Evolutionary conservation across 2,113 vertebrate species (phyloP), one percentile per base, ranked within the genome.

Genomic region (Astatotilapia flaviijosephi): DNA sequence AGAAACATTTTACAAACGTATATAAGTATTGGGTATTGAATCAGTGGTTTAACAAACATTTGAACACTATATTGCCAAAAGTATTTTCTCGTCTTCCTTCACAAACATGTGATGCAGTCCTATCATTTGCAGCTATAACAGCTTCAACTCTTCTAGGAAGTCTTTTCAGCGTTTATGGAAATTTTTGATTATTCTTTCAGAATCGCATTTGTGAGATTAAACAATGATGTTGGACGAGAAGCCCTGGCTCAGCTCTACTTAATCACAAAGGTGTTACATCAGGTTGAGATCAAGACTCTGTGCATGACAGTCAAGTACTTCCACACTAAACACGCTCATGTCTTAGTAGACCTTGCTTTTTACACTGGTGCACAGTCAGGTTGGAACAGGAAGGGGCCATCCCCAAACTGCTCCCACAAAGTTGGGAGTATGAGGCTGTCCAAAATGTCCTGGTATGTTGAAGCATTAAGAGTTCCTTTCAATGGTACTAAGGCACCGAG

Each of bases 381-480:
- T 37, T 65, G 31, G 19, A 37, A 65, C 60, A 65, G 31, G 10
- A n/a, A 65, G 33, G 60, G 6, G 4, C 17, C 60, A 65, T 5
- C 60, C 60, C 31, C 17, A 65, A 65, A 65, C 60, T 7, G 17
- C 1, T 37, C 60, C 10, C 31, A 65, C 31, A 65, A 65, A n/a
- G 31, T 65, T 65, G 31, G 10, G 60, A 65, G 60, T 37, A 37
- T 65, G 17, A 37, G 10, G 31, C 31, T 12, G 1, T 65, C 60
- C 31, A 37, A 65, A 65, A 35, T 37, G 31, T 65, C 60, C 15
- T 37, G 60, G 60, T n/a, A 65, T 65, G 17, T 12, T 35, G 31
- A 65, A 65, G 31, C 10, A 65, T 65, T 65, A 65, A 65, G 31
- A 65, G 10, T 65, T 65, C 60, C 60, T 65, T 65, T 65, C 31